Conservation (phyloP, 2,888 invertebrate species). For the Thecocarcelia acutangulata region DNA sequence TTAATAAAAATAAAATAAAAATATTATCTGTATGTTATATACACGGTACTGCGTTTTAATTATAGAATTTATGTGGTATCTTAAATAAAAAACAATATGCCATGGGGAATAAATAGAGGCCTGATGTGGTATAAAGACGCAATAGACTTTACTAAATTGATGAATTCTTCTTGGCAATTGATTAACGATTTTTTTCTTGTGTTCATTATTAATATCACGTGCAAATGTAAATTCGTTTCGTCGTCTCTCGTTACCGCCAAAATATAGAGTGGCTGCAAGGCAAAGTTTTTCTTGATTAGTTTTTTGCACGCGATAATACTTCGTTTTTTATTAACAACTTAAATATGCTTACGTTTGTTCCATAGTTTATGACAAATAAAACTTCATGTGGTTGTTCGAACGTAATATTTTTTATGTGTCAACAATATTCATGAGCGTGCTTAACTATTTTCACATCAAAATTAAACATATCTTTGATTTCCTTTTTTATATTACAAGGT, state of each 20-base stretch:
- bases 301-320: constrained; percentile 63
- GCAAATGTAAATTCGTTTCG: constrained; percentile 36
- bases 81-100: no score
- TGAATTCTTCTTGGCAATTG: neutral
- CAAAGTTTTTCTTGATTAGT: constrained; percentile 51
- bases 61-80: no score
- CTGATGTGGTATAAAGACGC: no score
- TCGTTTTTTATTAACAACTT: constrained; percentile 12
- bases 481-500: neutral
- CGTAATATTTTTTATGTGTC: constrained; percentile 10
- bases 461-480: constrained; percentile 37
- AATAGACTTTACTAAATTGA: no score
- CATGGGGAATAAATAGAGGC: no score
- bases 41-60: no score
- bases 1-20: no score
- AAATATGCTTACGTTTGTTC: neutral
- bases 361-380: no score
- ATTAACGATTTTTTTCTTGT: neutral
- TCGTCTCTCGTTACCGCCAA: constrained; percentile 58
- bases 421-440: constrained; percentile 29
- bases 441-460: constrained; percentile 10
- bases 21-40: no score
- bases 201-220: constrained; percentile 47
- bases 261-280: constrained; percentile 47
- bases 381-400: neutral